Evolutionary conservation across 2,113 vertebrate species (phyloP).

Genomic region (Pedetes capensis): DNA sequence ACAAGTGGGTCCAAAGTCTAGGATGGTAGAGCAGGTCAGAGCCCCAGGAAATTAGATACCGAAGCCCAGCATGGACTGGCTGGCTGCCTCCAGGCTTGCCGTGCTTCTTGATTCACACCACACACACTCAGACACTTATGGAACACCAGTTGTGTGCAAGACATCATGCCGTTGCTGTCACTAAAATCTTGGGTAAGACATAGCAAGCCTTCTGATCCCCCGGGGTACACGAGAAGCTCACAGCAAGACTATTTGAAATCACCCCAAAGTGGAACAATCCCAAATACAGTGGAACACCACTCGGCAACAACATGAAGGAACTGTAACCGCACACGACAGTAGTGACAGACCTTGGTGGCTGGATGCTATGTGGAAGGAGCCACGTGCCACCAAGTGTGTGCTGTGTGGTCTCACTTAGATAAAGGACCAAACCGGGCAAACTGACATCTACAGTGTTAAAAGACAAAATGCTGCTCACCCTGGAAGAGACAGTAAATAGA

Average conservation of each 20-base stretch:
- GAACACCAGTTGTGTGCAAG: not conserved
- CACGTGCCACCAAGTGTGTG: not conserved
- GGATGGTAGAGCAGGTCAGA: not conserved
- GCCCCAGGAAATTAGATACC: not conserved
- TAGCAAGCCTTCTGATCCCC: not conserved
- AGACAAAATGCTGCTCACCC: not conserved
- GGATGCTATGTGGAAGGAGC: not conserved
- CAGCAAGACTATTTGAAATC: not conserved
- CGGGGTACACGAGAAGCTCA: not conserved
- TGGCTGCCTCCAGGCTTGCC: not conserved
- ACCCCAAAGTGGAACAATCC: not conserved
- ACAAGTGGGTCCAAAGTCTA: not conserved
- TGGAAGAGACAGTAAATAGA: not conserved
- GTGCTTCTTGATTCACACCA: not conserved
- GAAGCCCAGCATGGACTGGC: not conserved
- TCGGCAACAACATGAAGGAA: not conserved
- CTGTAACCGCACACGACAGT: too few species aligned
- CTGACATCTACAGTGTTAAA: not conserved
- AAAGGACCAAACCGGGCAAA: not conserved
- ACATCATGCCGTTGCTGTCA: not conserved
- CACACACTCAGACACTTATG: not conserved
- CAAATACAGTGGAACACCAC: not conserved
- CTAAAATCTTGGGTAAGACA: not conserved
- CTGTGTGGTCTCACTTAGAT: accelerated
- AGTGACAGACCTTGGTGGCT: not conserved